phyloP scores from a whole-genome alignment of 1,140 invertebrate species.

The Forficula auricularia region DNA sequence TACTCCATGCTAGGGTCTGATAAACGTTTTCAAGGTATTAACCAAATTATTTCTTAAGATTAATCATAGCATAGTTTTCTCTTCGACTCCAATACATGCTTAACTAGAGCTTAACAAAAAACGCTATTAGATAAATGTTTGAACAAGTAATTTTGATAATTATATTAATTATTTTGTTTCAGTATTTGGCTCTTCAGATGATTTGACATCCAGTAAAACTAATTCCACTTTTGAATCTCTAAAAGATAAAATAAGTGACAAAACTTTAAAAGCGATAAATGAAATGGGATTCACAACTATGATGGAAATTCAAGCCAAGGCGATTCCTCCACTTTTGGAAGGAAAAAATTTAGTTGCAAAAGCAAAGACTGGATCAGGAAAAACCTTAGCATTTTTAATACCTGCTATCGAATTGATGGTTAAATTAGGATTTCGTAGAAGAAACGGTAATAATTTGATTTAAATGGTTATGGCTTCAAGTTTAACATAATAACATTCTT shows the following conservation, averaged over 20 bases:
- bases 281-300: slow-evolving; percentile 94
- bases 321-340: slow-evolving; percentile 81
- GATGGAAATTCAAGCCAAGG: slow-evolving; percentile 91
- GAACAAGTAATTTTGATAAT: too few relatives aligned
- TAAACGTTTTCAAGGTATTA: too few relatives aligned
- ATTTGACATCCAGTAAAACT: slow-evolving; percentile 36
- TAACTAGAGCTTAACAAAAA: too few relatives aligned
- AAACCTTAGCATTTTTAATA: slow-evolving; percentile 95
- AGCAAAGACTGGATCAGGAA: slow-evolving; percentile 93
- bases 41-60: too few relatives aligned
- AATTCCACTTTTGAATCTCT: slow-evolving; percentile 42
- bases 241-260: slow-evolving; percentile 51
- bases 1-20: too few relatives aligned
- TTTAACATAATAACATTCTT: slow-evolving; percentile 4
- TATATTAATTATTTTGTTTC: too few relatives aligned
- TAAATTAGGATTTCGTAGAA: slow-evolving; percentile 85
- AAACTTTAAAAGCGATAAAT: slow-evolving; percentile 66
- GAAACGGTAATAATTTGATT: slow-evolving; percentile 54
- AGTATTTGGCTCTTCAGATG: slow-evolving; percentile 43
- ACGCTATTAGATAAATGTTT: too few relatives aligned
- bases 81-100: too few relatives aligned
- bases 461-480: background rate
- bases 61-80: too few relatives aligned
- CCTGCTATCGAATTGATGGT: slow-evolving; percentile 88
- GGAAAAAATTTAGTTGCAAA: slow-evolving; percentile 88